phyloP scores from a whole-genome alignment of 2,888 invertebrate species.

The Netelia fuscicornis region DNA sequence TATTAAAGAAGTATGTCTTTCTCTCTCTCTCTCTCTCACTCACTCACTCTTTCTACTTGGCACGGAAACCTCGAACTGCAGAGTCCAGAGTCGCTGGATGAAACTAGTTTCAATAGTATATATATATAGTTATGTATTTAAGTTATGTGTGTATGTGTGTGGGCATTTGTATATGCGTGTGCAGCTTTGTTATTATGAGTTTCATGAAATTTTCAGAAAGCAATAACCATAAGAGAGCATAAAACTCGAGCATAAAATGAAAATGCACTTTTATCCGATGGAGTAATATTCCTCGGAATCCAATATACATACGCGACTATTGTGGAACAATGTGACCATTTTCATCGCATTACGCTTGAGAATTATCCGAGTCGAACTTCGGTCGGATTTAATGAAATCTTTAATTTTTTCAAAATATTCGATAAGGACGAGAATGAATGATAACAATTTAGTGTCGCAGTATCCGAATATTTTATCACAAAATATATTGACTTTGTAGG shows the following conservation, averaged over 20 bases:
- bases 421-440: too few species aligned
- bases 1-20: conserved; percentile 57
- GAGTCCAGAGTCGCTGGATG: conserved; percentile 29
- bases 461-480: background rate
- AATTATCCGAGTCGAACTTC: background rate
- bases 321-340: conserved; percentile 1
- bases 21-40: background rate
- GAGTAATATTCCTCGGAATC: conserved; percentile 2
- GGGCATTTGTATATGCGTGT: background rate
- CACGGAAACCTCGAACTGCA: conserved; percentile 29
- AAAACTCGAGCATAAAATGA: conserved; percentile 23
- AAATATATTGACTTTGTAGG: background rate
- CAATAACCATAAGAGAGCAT: conserved; percentile 36
- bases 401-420: background rate
- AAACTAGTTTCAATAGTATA: background rate
- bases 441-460: background rate
- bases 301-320: conserved; percentile 13
- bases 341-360: background rate
- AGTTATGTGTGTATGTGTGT: background rate
- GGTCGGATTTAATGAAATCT: background rate
- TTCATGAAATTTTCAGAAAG: conserved; percentile 36
- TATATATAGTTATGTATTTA: too few species aligned
- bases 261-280: conserved; percentile 21
- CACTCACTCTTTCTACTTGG: conserved; percentile 28
- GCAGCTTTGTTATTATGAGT: conserved; percentile 42